Conservation (phyloP, 2,888 invertebrate genomes). For the Bruchidius siliquastri region DNA sequence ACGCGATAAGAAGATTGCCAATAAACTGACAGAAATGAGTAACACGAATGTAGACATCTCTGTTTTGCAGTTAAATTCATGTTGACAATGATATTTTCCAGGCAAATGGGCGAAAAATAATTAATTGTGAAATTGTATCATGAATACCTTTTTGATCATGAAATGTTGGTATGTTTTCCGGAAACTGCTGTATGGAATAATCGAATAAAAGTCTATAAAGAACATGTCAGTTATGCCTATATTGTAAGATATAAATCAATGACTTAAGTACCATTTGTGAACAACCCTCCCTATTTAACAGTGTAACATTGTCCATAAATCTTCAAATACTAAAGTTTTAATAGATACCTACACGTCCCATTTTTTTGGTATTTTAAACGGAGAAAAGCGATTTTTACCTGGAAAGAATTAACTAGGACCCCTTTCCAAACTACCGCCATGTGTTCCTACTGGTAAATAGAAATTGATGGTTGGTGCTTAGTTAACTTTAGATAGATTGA, state of each 20-base stretch:
- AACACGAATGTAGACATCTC: too few relatives aligned
- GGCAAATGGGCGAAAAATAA: too few relatives aligned
- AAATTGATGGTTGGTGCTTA: not conserved
- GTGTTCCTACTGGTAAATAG: not conserved
- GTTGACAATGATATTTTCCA: too few relatives aligned
- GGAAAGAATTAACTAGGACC: not conserved
- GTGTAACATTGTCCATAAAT: not conserved
- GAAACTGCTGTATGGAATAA: not conserved
- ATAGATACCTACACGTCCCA: not conserved
- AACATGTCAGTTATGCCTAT: not conserved
- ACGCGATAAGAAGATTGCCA: too few relatives aligned
- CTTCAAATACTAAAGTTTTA: not conserved
- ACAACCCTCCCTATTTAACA: not conserved
- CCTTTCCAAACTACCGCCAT: not conserved
- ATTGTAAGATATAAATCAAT: not conserved
- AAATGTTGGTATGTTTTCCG: too few relatives aligned
- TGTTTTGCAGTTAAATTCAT: too few relatives aligned
- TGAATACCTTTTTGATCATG: too few relatives aligned
- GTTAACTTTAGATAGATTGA: not conserved
- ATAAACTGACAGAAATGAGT: too few relatives aligned
- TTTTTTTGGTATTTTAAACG: not conserved
- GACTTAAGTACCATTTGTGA: not conserved
- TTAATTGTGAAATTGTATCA: too few relatives aligned
- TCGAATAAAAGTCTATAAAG: not conserved
- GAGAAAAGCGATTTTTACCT: not conserved